Conservation (phyloP, 2,113 vertebrate genomes). For the Myocastor coypus region DNA sequence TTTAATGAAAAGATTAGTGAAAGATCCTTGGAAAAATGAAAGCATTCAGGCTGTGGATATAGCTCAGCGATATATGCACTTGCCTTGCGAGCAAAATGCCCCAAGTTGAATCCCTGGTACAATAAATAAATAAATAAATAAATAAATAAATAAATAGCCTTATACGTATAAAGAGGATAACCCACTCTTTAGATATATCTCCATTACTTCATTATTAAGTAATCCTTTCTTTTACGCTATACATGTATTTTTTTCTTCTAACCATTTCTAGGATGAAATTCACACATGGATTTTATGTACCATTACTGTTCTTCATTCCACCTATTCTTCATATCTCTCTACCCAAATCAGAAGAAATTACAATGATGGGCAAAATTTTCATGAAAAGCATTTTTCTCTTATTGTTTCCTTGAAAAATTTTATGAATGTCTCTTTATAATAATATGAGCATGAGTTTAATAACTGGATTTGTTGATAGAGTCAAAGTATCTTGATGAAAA, state of each 20-base stretch:
- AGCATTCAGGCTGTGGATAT: not conserved
- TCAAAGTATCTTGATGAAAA: not conserved
- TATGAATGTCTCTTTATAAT: slow-evolving; percentile 9
- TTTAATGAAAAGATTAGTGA: not conserved
- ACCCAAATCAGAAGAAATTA: not conserved
- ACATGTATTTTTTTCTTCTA: not conserved
- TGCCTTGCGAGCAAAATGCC: too few species aligned
- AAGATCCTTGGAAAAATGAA: not conserved
- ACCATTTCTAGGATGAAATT: not conserved
- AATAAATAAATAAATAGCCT: not conserved
- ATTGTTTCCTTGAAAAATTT: not conserved
- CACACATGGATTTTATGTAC: not conserved
- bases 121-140: too few species aligned
- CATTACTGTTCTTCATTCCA: not conserved
- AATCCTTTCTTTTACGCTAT: not conserved
- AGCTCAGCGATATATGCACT: too few species aligned
- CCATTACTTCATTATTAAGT: not conserved
- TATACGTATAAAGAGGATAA: not conserved
- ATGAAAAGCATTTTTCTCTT: not conserved
- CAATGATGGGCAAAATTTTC: not conserved
- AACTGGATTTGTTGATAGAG: slow-evolving; percentile 32
- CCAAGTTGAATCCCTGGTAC: too few species aligned
- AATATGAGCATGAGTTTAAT: not conserved
- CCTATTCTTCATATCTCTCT: not conserved
- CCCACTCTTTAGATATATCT: not conserved